Conservation (phyloP, 2,113 vertebrate species). For the Bolborhynchus lineola region DNA sequence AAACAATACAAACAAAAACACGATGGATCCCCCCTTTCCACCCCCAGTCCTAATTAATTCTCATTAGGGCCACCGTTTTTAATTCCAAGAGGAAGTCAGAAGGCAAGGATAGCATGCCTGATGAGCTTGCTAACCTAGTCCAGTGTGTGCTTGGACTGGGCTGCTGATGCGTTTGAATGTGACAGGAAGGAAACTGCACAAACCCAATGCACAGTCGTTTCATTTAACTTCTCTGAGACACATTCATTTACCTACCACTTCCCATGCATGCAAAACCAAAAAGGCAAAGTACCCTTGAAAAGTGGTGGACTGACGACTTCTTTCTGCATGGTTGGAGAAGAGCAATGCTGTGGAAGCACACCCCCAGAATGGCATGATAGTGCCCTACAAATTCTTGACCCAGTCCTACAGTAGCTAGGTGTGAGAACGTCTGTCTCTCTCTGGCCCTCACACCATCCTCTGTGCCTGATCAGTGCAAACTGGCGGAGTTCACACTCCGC, state of each 20-base stretch:
- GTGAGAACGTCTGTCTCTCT: neutral
- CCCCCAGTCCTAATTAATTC: slow-evolving; percentile 53
- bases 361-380: neutral
- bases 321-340: neutral
- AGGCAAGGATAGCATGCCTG: slow-evolving; percentile 47
- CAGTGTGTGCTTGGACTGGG: slow-evolving; percentile 45
- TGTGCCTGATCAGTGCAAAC: neutral
- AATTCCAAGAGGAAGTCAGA: slow-evolving; percentile 61
- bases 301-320: neutral
- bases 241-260: slow-evolving; percentile 56
- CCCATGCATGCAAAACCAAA: slow-evolving; percentile 25
- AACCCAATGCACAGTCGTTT: slow-evolving; percentile 17
- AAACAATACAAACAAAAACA: slow-evolving; percentile 60
- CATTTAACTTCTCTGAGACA: slow-evolving; percentile 53
- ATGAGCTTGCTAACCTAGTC: slow-evolving; percentile 49
- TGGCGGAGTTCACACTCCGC: neutral
- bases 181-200: slow-evolving; percentile 64
- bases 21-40: neutral
- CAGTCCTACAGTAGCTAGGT: neutral
- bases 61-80: slow-evolving; percentile 55
- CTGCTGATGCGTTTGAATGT: slow-evolving; percentile 45
- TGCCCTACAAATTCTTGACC: neutral
- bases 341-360: neutral
- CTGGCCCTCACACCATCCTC: neutral
- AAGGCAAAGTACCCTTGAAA: neutral